These are phyloP conservation scores for Panagrolaimus sp. DNA, from an alignment of 1,140 invertebrate genomes.

Conservation along the genomic window DNA sequence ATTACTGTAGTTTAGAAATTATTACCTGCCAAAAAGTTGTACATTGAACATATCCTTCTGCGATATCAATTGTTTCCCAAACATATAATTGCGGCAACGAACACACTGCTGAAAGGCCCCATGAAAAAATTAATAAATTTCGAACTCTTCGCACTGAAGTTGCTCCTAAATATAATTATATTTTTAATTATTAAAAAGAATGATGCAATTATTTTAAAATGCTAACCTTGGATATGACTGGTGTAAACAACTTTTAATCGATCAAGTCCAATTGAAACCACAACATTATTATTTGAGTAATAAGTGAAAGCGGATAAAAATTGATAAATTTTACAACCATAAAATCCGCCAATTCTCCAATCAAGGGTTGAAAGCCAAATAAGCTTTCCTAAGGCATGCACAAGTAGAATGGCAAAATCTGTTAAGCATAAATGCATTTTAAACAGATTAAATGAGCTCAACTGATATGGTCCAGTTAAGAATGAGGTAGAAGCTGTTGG, in stretches of 20 bases:
- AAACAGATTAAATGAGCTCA: conserved; percentile 47
- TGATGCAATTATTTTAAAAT: no score
- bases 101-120: conserved; percentile 45
- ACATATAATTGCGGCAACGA: conserved; percentile 49
- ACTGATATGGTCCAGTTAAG: conserved; percentile 41
- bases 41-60: conserved; percentile 40
- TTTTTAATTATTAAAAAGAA: no score
- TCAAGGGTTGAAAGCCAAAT: conserved; percentile 49
- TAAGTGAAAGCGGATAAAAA: conserved; percentile 55
- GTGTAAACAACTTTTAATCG: conserved; percentile 50
- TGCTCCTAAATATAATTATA: conserved; percentile 23
- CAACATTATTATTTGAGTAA: conserved; percentile 51
- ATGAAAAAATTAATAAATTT: conserved; percentile 36
- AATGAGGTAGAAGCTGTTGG: conserved; percentile 45
- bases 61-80: conserved; percentile 44
- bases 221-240: conserved; percentile 44
- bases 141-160: conserved; percentile 44
- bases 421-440: conserved; percentile 50
- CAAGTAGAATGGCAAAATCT: conserved; percentile 51
- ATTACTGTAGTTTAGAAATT: no score
- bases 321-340: conserved; percentile 49
- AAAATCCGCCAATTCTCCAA: conserved; percentile 44
- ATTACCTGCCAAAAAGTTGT: conserved; percentile 49
- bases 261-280: conserved; percentile 52
- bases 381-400: conserved; percentile 49